Percentiles rank a stretch among this genome's conserved stretches.
Conservation (phyloP, 2,797 vertebrate species). For the Anguilla megastoma region DNA sequence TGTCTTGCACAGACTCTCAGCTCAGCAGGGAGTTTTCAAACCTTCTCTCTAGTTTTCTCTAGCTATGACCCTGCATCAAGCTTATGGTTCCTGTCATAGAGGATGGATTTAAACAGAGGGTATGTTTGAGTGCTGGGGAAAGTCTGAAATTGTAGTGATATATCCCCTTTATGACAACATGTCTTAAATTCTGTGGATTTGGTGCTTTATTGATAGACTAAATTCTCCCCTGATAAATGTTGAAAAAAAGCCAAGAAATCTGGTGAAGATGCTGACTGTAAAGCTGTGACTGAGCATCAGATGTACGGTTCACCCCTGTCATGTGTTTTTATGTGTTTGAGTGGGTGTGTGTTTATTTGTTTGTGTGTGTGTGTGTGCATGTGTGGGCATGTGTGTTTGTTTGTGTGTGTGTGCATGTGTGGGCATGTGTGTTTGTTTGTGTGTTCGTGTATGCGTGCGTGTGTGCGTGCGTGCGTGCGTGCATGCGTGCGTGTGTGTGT, state of each 20-base stretch:
- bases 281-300: neutral
- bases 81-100: neutral
- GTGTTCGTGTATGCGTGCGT: neutral
- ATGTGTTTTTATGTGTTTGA: neutral
- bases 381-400: too few species aligned
- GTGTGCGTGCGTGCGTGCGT: neutral
- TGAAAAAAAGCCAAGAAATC: neutral
- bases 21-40: neutral
- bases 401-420: too few species aligned
- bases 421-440: neutral
- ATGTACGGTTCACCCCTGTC: neutral
- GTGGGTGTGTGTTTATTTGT: neutral
- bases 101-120: neutral
- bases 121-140: neutral
- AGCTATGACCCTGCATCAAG: neutral
- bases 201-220: neutral
- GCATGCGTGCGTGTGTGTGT: neutral
- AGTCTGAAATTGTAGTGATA: neutral
- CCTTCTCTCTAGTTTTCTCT: neutral
- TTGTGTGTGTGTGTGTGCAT: neutral
- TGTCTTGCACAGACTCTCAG: neutral
- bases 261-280: neutral
- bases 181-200: conserved; percentile 4
- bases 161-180: neutral
- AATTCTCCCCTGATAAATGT: neutral